A percentile compares a stretch with the other conserved stretches of the same genome.
These are phyloP conservation scores for Dascillus cervinus DNA, from an alignment of 2,888 invertebrate genomes.

Conservation along the genomic window DNA sequence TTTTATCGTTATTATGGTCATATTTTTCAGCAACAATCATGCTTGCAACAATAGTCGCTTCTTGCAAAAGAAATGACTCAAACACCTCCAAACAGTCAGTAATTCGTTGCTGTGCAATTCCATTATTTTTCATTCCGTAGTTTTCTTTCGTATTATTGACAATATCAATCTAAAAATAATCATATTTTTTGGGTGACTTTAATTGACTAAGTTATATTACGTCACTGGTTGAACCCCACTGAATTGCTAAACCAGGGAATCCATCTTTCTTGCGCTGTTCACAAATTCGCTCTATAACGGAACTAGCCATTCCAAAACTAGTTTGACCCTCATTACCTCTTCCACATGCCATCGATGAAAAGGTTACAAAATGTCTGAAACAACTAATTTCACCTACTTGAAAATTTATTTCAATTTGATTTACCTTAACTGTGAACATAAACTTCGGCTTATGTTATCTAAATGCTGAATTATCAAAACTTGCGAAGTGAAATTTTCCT, in stretches of 20 bases:
- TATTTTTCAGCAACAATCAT: constrained; percentile 85
- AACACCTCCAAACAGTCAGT: constrained; percentile 54
- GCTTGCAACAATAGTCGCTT: constrained; percentile 62
- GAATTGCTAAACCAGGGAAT: constrained; percentile 73
- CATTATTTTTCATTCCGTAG: constrained; percentile 40
- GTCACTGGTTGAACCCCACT: constrained; percentile 92
- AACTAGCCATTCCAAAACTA: constrained; percentile 86
- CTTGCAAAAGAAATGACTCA: constrained; percentile 63
- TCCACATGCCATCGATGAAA: constrained; percentile 87
- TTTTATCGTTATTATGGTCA: constrained; percentile 63
- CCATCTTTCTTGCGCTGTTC: constrained; percentile 63
- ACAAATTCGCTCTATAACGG: constrained; percentile 82
- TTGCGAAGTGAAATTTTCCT: constrained; percentile 66
- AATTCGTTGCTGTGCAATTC: constrained; percentile 62
- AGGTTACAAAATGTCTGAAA: constrained; percentile 73
- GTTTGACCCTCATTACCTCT: constrained; percentile 87
- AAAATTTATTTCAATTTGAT: constrained; percentile 2
- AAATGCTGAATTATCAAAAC: constrained; percentile 71
- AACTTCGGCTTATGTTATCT: constrained; percentile 56
- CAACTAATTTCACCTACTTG: neutral
- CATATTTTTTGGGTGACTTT: too few relatives aligned
- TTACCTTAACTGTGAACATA: constrained; percentile 47
- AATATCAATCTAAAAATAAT: constrained; percentile 59
- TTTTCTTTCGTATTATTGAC: constrained; percentile 46
- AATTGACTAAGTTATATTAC: too few relatives aligned